phyloP scores from a whole-genome alignment of 2,113 vertebrate species.

The Sapayoa aenigma region DNA sequence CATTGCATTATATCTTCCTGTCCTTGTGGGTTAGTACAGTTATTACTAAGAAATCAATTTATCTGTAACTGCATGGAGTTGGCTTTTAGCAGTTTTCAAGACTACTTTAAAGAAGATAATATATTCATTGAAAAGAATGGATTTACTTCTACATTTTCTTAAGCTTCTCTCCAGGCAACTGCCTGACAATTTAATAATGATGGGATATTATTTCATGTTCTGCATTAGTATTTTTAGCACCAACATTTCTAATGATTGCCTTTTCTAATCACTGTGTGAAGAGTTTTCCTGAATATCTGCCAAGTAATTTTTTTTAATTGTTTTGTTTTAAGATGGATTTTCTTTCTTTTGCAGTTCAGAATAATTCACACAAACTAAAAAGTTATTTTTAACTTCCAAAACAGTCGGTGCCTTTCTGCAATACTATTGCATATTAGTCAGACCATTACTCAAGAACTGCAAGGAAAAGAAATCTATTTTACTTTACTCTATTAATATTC shows the following conservation, averaged over 20 bases:
- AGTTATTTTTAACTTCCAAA: not conserved
- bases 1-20: not conserved
- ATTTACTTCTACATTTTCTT: slow-evolving; percentile 35
- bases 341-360: not conserved
- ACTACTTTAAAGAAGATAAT: not conserved
- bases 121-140: not conserved
- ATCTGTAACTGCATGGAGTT: not conserved
- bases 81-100: slow-evolving; percentile 12
- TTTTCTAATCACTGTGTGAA: not conserved
- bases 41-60: not conserved
- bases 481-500: not conserved
- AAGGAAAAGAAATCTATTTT: not conserved
- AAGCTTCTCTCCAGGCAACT: slow-evolving; percentile 25
- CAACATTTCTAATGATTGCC: not conserved
- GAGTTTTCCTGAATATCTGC: not conserved
- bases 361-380: not conserved
- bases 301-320: not conserved
- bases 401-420: not conserved
- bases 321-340: not conserved
- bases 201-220: slow-evolving; percentile 2
- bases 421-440: not conserved
- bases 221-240: slow-evolving; percentile 44
- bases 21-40: not conserved
- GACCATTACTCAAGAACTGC: not conserved
- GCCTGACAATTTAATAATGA: slow-evolving; percentile 21